Percentiles rank a stretch among this genome's conserved stretches.
phyloP scores from a whole-genome alignment of 2,888 invertebrate genomes.

The Allolobophora icterica region DNA sequence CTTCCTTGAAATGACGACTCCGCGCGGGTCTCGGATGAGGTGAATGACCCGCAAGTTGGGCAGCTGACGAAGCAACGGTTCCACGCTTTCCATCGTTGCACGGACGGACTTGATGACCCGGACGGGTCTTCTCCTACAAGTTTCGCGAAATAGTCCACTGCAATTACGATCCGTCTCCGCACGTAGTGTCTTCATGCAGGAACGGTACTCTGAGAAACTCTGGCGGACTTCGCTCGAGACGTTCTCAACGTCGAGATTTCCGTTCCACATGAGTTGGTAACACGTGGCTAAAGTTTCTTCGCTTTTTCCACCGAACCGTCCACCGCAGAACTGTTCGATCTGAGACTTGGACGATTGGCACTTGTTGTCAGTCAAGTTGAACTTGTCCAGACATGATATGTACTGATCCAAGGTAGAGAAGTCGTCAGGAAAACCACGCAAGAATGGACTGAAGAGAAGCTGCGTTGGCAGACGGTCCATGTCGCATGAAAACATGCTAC shows the following conservation, averaged over 20 bases:
- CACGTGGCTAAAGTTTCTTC: not conserved
- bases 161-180: not conserved
- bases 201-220: not conserved
- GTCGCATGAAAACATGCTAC: too few species aligned
- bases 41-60: constrained; percentile 37
- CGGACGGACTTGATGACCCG: constrained; percentile 38
- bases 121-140: not conserved
- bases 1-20: constrained; percentile 36
- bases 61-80: constrained; percentile 14
- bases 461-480: too few species aligned
- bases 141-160: not conserved
- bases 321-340: constrained; percentile 18
- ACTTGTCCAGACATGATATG: too few species aligned
- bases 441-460: too few species aligned
- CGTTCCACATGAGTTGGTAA: not conserved
- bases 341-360: too few species aligned
- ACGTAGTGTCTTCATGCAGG: constrained; percentile 29
- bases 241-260: not conserved
- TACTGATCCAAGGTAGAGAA: too few species aligned
- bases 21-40: constrained; percentile 41
- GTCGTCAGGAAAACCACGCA: too few species aligned
- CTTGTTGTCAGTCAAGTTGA: too few species aligned
- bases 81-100: constrained; percentile 34
- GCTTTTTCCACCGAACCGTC: constrained; percentile 21
- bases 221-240: not conserved